A percentile compares a stretch with the other conserved stretches of the same genome.
Conservation (phyloP, 2,113 vertebrate species). For the Neopipo cinnamomea region DNA sequence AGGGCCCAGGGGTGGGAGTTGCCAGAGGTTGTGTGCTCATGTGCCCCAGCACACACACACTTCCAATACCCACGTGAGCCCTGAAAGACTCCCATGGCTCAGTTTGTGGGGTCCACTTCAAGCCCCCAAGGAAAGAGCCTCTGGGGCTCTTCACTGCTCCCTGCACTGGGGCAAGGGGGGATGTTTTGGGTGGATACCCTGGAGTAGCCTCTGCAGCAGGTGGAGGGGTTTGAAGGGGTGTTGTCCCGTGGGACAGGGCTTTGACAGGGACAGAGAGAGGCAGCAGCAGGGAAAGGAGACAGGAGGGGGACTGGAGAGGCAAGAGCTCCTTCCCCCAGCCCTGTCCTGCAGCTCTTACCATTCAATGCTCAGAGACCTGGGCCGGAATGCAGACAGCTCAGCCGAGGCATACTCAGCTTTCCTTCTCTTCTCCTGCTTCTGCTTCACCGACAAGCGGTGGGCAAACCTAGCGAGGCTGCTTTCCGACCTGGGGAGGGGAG, state of each 20-base stretch:
- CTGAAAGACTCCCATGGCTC: not conserved
- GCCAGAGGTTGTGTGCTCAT: not conserved
- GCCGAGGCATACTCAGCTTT: constrained; percentile 74
- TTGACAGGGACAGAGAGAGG: not conserved
- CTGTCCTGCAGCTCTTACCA: constrained; percentile 77
- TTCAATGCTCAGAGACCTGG: constrained; percentile 88
- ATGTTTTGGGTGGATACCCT: not conserved
- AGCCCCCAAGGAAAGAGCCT: not conserved
- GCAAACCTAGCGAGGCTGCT: constrained; percentile 86
- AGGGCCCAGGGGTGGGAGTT: accelerated
- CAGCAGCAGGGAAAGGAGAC: not conserved
- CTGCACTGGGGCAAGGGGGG: not conserved
- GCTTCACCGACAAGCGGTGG: constrained; percentile 86
- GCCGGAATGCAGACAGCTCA: constrained; percentile 76
- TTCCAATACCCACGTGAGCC: not conserved
- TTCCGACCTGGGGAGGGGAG: constrained; percentile 76
- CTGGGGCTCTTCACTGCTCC: not conserved
- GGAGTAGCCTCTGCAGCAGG: not conserved
- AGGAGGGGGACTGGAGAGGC: not conserved
- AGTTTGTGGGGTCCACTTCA: not conserved
- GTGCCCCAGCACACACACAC: not conserved
- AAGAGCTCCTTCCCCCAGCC: not conserved
- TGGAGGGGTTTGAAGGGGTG: not conserved
- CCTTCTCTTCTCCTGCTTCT: constrained; percentile 82
- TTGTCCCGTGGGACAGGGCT: accelerated